Evolutionary conservation across 2,888 invertebrate species (phyloP), one percentile per base, ranked within the genome.

Genomic region (Lepidonotus clava): DNA sequence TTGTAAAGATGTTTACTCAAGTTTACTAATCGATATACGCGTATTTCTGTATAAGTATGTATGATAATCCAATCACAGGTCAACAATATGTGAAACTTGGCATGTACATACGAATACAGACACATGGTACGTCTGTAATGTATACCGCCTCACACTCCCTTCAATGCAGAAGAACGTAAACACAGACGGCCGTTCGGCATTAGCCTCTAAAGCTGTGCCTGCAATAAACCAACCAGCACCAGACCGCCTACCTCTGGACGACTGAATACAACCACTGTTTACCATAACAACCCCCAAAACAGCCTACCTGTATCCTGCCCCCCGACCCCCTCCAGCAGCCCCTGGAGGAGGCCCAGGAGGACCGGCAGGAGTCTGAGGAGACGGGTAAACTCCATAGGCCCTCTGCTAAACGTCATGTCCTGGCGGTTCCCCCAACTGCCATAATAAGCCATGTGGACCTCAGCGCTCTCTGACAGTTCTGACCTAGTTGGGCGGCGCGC

Each of bases 331-430:
- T 24, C 24, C 24, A 24, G 11, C 28, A 28, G 11, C 2, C 61
- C 61, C 61, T 28, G 61, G 61, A 61, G 61, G 61, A 46, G 46
- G n/a, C n/a, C n/a, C n/a, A n/a, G n/a, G 18, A 46, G 46, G 46
- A 46, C 8, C 46, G 18, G 46, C 8, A 46, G 46, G 46, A 46
- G 46, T n/a, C n/a, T n/a, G n/a, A n/a, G 46, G 46, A 11, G 46
- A 18, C 24, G 61, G 28, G 61, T 61, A 28, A 61, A 61, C 61
- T 61, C 61, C 61, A 61, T 61, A 32, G 61, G 21, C 61, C 61
- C 24, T 61, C 28, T 11, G 61, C 24, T 61, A 32, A 11, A 6
- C 8, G 46, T 46, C 8, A 18, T 46, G 46, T 6, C 6, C 46
- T 6, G 46, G 8, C 18, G 8, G 6, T 18, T 46, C 46, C 18